phyloP scores from a whole-genome alignment of 1,140 invertebrate species.

The Aphis craccivora region DNA sequence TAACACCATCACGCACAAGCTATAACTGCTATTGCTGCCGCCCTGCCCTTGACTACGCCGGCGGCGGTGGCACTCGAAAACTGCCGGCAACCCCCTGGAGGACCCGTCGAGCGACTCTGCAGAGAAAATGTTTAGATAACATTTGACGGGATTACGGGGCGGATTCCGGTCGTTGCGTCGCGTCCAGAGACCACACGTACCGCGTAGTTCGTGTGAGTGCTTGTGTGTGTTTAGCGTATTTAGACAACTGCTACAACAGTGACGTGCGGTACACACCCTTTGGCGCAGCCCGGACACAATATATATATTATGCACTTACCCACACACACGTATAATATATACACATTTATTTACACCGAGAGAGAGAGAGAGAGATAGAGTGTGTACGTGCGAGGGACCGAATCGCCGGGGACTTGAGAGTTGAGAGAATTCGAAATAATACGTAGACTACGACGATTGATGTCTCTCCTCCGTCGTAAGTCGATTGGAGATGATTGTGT shows the following conservation, averaged over 20 bases:
- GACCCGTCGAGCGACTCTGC: slow-evolving; percentile 37
- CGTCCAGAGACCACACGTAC: slow-evolving; percentile 39
- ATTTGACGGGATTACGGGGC: slow-evolving; percentile 36
- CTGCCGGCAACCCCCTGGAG: slow-evolving; percentile 11
- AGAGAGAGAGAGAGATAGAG: too few species aligned
- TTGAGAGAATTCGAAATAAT: slow-evolving; percentile 1
- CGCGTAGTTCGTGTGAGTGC: background rate
- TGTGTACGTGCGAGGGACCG: background rate
- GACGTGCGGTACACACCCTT: slow-evolving; percentile 8
- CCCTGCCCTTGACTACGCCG: background rate
- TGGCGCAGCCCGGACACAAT: background rate
- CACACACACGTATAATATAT: background rate
- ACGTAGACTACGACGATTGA: background rate
- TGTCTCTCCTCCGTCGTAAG: background rate
- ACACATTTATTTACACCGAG: background rate
- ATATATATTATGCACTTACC: background rate
- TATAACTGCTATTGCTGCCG: background rate
- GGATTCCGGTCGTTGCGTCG: slow-evolving; percentile 33
- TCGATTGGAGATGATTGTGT: too few species aligned
- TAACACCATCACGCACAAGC: background rate
- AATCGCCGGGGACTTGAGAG: background rate
- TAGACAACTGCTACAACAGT: background rate
- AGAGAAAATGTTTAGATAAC: slow-evolving; percentile 59
- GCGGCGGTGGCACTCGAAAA: background rate
- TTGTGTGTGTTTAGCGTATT: background rate